Conservation (phyloP, 2,888 invertebrate genomes). For the Diloba caeruleocephala region DNA sequence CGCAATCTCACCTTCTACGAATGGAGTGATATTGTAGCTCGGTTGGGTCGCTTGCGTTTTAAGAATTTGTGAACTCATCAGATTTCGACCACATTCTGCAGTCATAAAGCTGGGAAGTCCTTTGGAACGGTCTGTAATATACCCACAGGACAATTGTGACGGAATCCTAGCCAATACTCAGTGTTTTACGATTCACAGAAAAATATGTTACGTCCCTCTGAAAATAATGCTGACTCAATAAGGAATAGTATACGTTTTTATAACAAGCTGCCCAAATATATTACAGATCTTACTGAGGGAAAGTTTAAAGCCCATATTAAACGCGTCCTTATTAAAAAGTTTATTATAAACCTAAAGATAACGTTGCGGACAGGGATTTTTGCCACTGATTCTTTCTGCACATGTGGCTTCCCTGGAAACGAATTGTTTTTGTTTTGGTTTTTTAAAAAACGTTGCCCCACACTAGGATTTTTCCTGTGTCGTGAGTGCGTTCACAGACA, state of each 20-base stretch:
- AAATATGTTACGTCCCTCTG: slow-evolving; percentile 9
- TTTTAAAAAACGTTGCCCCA: too few relatives aligned
- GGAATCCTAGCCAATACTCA: slow-evolving; percentile 5
- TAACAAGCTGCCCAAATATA: too few relatives aligned
- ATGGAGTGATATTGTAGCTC: slow-evolving; percentile 28
- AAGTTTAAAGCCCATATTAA: too few relatives aligned
- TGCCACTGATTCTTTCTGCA: too few relatives aligned
- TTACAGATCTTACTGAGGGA: too few relatives aligned
- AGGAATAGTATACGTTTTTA: slow-evolving; percentile 1
- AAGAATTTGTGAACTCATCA: slow-evolving; percentile 42
- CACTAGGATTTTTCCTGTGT: too few relatives aligned
- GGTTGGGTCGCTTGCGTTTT: slow-evolving; percentile 37
- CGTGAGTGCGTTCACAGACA: too few relatives aligned
- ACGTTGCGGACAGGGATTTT: too few relatives aligned
- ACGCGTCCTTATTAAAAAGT: too few relatives aligned
- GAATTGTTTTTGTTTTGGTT: too few relatives aligned
- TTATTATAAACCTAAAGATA: too few relatives aligned
- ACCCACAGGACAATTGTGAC: slow-evolving; percentile 14
- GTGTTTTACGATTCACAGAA: slow-evolving; percentile 26
- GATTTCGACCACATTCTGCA: slow-evolving; percentile 15
- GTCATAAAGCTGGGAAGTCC: slow-evolving; percentile 25
- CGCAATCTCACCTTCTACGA: slow-evolving; percentile 38
- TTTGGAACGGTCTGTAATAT: slow-evolving; percentile 17
- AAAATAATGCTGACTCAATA: slow-evolving; percentile 9
- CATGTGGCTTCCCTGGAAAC: too few relatives aligned